Evolutionary conservation across 1,140 invertebrate genomes (phyloP).

Genomic region (Drosophila persimilis): DNA sequence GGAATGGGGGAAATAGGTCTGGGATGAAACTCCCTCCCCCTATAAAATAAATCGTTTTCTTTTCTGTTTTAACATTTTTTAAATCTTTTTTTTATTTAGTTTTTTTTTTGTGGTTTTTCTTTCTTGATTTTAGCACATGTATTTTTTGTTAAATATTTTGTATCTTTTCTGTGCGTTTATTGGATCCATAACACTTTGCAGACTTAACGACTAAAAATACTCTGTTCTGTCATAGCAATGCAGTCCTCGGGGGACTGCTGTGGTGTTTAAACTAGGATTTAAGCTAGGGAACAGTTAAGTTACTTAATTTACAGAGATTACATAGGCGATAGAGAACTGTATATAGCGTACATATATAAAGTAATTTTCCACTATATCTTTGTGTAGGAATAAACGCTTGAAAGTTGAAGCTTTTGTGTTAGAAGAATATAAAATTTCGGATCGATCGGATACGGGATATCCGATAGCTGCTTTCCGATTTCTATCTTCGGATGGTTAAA

Average conservation of each 20-base stretch:
- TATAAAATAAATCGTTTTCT: background rate
- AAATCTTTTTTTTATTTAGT: constrained; percentile 22
- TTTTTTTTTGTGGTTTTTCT: constrained; percentile 39
- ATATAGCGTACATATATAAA: constrained; percentile 1
- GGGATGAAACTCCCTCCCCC: background rate
- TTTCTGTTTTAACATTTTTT: constrained; percentile 5
- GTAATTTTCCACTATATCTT: constrained; percentile 19
- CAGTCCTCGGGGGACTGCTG: constrained; percentile 17
- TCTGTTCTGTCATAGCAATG: constrained; percentile 64
- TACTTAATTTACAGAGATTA: constrained; percentile 63
- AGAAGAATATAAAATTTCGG: background rate
- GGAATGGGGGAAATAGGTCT: background rate
- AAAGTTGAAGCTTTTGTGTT: constrained; percentile 21
- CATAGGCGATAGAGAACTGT: background rate
- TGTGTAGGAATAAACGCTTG: constrained; percentile 40
- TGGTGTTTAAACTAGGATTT: constrained; percentile 52
- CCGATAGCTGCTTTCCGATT: constrained; percentile 2
- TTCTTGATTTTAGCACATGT: constrained; percentile 62
- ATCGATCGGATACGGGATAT: constrained; percentile 5
- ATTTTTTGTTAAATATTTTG: constrained; percentile 35
- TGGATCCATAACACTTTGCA: constrained; percentile 32
- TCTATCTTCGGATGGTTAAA: constrained; percentile 18
- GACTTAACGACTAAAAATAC: constrained; percentile 73
- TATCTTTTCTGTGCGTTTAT: constrained; percentile 42
- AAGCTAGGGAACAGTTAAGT: constrained; percentile 67